Evolutionary conservation across 1,140 invertebrate species (phyloP).

Genomic region (Neuroterus valhalla): DNA sequence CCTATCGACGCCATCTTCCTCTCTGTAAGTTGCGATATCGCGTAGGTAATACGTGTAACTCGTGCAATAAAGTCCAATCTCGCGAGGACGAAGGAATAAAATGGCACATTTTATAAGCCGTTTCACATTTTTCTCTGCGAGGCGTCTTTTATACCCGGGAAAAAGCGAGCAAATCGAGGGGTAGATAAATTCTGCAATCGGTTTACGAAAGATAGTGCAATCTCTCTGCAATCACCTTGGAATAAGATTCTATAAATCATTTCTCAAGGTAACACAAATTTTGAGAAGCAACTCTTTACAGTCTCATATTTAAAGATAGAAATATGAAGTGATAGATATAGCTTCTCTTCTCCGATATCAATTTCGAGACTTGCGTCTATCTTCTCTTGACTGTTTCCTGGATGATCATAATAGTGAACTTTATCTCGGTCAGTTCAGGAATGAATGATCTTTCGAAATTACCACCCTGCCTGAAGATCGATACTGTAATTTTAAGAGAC

Average conservation of each 20-base stretch:
- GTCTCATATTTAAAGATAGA: too few species aligned
- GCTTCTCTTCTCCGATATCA: not conserved
- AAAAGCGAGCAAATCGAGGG: constrained; percentile 37
- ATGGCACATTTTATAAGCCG: constrained; percentile 27
- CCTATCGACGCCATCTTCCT: constrained; percentile 18
- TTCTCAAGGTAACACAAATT: too few species aligned
- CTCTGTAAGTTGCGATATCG: constrained; percentile 28
- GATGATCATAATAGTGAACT: not conserved
- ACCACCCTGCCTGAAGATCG: constrained; percentile 32
- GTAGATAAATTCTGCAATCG: not conserved
- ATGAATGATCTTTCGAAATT: constrained; percentile 1
- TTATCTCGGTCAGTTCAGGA: constrained; percentile 3
- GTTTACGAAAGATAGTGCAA: too few species aligned
- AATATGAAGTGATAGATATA: too few species aligned
- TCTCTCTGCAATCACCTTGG: too few species aligned
- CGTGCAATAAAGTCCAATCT: constrained; percentile 25
- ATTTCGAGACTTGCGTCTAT: not conserved
- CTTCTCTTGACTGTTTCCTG: not conserved
- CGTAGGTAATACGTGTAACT: constrained; percentile 19
- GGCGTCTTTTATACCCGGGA: constrained; percentile 7
- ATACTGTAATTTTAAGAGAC: constrained; percentile 51
- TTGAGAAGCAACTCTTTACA: too few species aligned
- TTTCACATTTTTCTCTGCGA: not conserved
- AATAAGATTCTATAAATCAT: too few species aligned
- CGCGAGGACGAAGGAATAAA: constrained; percentile 15